phyloP scores from a whole-genome alignment of 2,113 vertebrate genomes.

The Rhinolophus sinicus region DNA sequence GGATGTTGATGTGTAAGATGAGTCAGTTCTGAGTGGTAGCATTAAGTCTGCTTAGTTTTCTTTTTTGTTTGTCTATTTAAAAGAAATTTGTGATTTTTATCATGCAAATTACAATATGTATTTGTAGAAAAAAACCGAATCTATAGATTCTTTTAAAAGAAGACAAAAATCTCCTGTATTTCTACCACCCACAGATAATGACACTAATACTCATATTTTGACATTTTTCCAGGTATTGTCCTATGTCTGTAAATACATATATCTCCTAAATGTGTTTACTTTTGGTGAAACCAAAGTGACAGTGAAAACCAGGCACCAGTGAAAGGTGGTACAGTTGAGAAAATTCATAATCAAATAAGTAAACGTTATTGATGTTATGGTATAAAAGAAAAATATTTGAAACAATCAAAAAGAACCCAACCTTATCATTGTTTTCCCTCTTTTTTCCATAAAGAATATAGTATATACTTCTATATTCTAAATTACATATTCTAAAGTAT shows the following conservation, averaged over 20 bases:
- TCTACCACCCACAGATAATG: not conserved
- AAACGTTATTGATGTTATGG: not conserved
- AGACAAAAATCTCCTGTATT: not conserved
- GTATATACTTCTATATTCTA: not conserved
- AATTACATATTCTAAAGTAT: not conserved
- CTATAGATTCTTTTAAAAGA: not conserved
- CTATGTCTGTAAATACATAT: not conserved
- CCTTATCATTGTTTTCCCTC: not conserved
- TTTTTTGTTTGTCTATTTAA: not conserved
- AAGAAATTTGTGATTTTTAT: slow-evolving; percentile 12
- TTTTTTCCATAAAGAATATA: not conserved
- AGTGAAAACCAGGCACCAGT: not conserved
- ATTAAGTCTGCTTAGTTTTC: not conserved
- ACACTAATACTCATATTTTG: not conserved
- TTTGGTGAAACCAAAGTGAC: not conserved
- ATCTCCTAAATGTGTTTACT: not conserved
- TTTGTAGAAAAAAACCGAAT: slow-evolving; percentile 26
- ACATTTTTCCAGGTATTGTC: not conserved
- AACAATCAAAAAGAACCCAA: not conserved
- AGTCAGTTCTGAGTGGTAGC: not conserved
- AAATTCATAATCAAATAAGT: not conserved
- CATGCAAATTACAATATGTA: not conserved
- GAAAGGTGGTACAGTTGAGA: not conserved
- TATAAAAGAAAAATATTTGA: not conserved
- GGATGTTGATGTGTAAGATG: not conserved